Evolutionary conservation across 2,797 vertebrate species (phyloP), one percentile per base, ranked within the genome.

Genomic region (Threskiornis aethiopicus): DNA sequence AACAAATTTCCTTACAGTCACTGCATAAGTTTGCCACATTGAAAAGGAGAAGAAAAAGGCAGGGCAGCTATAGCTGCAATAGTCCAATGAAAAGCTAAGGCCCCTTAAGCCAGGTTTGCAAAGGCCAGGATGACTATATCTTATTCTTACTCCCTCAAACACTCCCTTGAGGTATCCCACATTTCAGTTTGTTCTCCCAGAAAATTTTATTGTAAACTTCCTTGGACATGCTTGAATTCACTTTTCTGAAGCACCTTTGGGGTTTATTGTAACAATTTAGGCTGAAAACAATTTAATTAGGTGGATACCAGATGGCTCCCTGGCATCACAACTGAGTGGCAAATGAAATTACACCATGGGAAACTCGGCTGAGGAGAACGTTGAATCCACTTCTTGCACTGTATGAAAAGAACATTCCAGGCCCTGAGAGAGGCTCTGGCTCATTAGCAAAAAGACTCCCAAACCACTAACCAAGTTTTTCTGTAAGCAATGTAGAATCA

Each of bases 271-370:
- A 86, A 66, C 79, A 54, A 87, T 69, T 84, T 44, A 54, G 61
- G 77, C 73, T 75, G 81, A 14, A n/a, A 96, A 92, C 69, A 90
- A 95, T 95, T 90, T 84, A 89, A 90, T 96, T 86, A 95, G 92
- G 83, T 62, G 47, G 66, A 31, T 65, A 62, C 51, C 94, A 95
- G 91, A 97, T 94, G 94, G 94, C 78, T 94, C 66, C 0, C 2
- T 72, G 80, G 91, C 87, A 89, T 79, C 73, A 58, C 78, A 82
- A 51, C 70, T 18, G 73, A 84, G 77, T 20, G 33, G 77, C 75
- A 94, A 93, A 94, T 85, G 91, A 85, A 92, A 94, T 92, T 39
- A 85, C 87, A 85, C 62, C 67, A 57, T 13, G 41, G 87, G 87
- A 95, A 93, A 76, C 3, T 41, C 87, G 55, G 62, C 87, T 66